Evolutionary conservation across 2,888 invertebrate species (phyloP), one percentile per base, ranked within the genome.

Genomic region (Trachelus iudaicus): DNA sequence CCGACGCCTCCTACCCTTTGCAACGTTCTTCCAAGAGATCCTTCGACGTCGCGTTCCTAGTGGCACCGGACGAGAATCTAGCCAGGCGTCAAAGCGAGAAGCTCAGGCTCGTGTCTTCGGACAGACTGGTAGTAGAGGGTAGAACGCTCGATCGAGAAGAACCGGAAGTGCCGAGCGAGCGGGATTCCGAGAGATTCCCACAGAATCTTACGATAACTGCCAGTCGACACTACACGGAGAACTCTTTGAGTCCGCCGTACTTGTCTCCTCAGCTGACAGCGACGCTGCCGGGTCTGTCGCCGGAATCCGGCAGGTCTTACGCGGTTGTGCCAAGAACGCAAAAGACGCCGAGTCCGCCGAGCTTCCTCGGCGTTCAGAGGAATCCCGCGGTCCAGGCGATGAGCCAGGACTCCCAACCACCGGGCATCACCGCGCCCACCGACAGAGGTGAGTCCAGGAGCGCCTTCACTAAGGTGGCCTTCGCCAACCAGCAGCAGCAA

Each of bases 31-130:
- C 84, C 69, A 98, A 98, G 87, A 93, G 98, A 30, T 96, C 97
- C 0, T 98, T 98, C 89, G 97, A 98, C 90, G 97, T 98, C 13
- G 97, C 97, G 0, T 98, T 98, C 87, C 92, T 98, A 35, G 97
- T 97, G 94, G 95, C 96, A 91, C 97, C 97, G 1, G 97, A 97
- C 89, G 97, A 97, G 81, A 96, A 96, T 87, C 91, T 96, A 74
- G 95, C 95, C 76, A 94, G 95, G 74, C 94, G 95, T 85, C 94
- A 93, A 83, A 93, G 92, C 75, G 94, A 94, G 81, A 92, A 93
- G 83, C 76, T 89, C 31, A 81, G 89, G 31, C 76, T 90, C 37
- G 83, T 87, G 1, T 85, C 87, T 31, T 84, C 82, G 15, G 85
- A 83, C 69, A 83, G 84, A 34, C 76, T 86, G 23, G 83, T 80